Conservation (phyloP, 92 coral and sea anemone species). For the Metridium senile region DNA sequence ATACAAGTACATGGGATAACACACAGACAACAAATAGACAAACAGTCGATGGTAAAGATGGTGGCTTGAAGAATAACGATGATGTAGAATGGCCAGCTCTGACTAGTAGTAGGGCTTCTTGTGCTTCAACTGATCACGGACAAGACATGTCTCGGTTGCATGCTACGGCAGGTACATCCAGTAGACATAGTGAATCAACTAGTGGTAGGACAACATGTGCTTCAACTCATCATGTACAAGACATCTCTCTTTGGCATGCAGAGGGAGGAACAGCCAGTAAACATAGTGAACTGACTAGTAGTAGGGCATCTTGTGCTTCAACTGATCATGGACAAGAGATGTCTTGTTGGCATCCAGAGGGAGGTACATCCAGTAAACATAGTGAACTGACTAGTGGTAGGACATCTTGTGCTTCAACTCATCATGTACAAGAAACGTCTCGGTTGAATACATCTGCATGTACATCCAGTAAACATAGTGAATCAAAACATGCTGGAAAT, state of each 20-base stretch:
- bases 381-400: too few relatives aligned
- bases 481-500: neutral
- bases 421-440: neutral
- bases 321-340: neutral
- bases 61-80: neutral
- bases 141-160: neutral
- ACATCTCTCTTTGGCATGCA: too few relatives aligned
- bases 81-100: neutral
- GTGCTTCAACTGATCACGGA: neutral
- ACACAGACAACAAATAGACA: neutral
- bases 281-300: too few relatives aligned
- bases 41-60: neutral
- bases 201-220: too few relatives aligned
- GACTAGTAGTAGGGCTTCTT: neutral
- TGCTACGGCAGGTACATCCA: neutral
- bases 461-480: neutral
- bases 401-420: too few relatives aligned
- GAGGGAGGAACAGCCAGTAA: too few relatives aligned
- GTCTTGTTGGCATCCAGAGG: neutral
- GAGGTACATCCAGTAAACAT: too few relatives aligned
- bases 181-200: neutral
- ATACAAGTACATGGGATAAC: conserved; percentile 34
- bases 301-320: neutral
- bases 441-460: too few relatives aligned
- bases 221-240: neutral